Conservation (phyloP, 2,888 invertebrate species). For the Apotomis betuletana region DNA sequence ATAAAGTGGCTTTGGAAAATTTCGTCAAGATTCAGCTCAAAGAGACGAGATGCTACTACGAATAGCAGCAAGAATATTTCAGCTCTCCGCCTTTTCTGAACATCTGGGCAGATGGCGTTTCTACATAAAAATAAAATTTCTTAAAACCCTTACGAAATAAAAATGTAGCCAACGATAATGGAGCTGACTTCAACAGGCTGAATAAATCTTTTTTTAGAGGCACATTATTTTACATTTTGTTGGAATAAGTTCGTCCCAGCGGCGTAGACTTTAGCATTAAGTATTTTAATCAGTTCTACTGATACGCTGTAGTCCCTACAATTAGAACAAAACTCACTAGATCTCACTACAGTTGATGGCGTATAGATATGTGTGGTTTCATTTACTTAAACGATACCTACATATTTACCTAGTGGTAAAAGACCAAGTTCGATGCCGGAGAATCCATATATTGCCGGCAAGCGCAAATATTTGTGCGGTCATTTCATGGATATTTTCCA, state of each 20-base stretch:
- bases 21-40: background rate
- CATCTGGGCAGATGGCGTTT: constrained; percentile 13
- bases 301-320: too few relatives aligned
- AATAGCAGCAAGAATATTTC: background rate
- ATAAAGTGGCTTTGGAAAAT: background rate
- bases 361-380: too few relatives aligned
- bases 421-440: too few relatives aligned
- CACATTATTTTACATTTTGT: constrained; percentile 10
- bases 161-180: constrained; percentile 11
- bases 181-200: background rate
- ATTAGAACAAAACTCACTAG: too few relatives aligned
- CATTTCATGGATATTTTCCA: too few relatives aligned
- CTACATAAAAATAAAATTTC: constrained; percentile 18
- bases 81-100: constrained; percentile 1
- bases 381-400: too few relatives aligned
- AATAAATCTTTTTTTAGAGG: constrained; percentile 10
- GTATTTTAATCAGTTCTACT: background rate
- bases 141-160: background rate
- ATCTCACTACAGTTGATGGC: too few relatives aligned
- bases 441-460: too few relatives aligned
- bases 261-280: background rate
- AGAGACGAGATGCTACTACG: background rate
- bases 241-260: background rate
- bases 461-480: too few relatives aligned
- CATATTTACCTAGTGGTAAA: too few relatives aligned